Conservation (phyloP, 2,113 vertebrate species). For the Colaptes auratus region DNA sequence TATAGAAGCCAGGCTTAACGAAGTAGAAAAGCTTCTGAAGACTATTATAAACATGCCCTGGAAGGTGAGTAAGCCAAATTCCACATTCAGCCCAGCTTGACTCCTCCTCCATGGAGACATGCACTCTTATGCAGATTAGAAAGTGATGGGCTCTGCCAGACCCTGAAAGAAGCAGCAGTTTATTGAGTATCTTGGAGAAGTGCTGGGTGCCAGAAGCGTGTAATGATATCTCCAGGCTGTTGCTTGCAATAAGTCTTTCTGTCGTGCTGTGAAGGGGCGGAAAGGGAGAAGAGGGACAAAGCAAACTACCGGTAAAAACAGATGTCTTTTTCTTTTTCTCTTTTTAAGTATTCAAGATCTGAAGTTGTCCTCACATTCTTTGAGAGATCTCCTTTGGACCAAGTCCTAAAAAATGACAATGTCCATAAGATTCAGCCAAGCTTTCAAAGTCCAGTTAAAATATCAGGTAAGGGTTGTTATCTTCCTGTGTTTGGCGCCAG, state of each 20-base stretch:
- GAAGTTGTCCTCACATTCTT: conserved; percentile 98
- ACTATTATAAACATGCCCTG: conserved; percentile 91
- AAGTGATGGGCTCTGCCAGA: not conserved
- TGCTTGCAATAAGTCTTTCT: not conserved
- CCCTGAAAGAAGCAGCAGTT: not conserved
- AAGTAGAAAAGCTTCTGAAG: conserved; percentile 93
- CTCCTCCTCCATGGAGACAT: not conserved
- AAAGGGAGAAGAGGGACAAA: not conserved
- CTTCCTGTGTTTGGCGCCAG: not conserved
- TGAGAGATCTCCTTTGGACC: conserved; percentile 94
- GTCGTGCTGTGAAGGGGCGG: fast-evolving
- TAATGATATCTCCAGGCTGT: not conserved
- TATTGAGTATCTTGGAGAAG: not conserved
- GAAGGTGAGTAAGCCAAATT: conserved; percentile 81
- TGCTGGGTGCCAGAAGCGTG: not conserved
- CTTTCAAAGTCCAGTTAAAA: conserved; percentile 92
- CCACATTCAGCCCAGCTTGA: not conserved
- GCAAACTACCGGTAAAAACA: not conserved
- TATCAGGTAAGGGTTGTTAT: conserved; percentile 85
- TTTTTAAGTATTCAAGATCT: conserved; percentile 91
- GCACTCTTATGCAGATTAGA: not conserved
- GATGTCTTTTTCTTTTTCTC: not conserved
- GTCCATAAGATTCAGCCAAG: conserved; percentile 94
- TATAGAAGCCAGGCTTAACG: conserved; percentile 93
- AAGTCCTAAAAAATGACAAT: conserved; percentile 93